A percentile compares a stretch with the other conserved stretches of the same genome.
Evolutionary conservation across 2,113 vertebrate genomes (phyloP).

Genomic region (Pristiophorus japonicus): DNA sequence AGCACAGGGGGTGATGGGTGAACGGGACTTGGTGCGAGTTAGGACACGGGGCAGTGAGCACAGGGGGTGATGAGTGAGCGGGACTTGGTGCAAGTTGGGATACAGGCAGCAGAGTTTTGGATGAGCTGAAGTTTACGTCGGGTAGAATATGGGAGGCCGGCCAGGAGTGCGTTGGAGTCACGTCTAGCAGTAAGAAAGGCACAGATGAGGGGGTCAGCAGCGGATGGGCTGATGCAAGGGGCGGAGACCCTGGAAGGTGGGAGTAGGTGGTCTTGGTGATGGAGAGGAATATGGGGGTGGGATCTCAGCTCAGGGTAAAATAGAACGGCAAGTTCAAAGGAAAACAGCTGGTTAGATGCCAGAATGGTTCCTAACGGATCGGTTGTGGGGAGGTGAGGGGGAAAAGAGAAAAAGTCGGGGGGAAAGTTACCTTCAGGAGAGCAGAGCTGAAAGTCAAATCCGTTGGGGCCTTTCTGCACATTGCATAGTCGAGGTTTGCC

Average conservation of each 20-base stretch:
- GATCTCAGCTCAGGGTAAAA: too few species aligned
- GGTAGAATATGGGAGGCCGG: neutral
- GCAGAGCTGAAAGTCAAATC: slow-evolving; percentile 63
- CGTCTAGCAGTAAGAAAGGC: neutral
- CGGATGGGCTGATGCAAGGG: neutral
- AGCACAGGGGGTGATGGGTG: neutral
- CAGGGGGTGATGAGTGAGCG: neutral
- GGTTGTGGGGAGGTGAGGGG: neutral
- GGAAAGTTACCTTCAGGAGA: neutral
- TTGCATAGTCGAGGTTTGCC: slow-evolving; percentile 69
- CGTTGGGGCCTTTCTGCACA: slow-evolving; percentile 54
- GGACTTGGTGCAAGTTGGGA: neutral
- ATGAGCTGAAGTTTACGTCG: neutral
- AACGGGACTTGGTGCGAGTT: neutral
- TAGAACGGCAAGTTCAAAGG: neutral
- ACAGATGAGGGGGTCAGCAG: neutral
- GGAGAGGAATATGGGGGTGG: neutral
- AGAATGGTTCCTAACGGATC: neutral
- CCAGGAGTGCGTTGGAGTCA: too few species aligned
- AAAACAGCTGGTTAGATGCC: neutral
- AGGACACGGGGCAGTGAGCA: neutral
- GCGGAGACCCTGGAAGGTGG: neutral
- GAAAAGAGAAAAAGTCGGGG: neutral
- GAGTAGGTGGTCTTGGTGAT: neutral
- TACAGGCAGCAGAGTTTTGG: neutral